Evolutionary conservation across 2,888 invertebrate species (phyloP).

Genomic region (Atherix ibis): DNA sequence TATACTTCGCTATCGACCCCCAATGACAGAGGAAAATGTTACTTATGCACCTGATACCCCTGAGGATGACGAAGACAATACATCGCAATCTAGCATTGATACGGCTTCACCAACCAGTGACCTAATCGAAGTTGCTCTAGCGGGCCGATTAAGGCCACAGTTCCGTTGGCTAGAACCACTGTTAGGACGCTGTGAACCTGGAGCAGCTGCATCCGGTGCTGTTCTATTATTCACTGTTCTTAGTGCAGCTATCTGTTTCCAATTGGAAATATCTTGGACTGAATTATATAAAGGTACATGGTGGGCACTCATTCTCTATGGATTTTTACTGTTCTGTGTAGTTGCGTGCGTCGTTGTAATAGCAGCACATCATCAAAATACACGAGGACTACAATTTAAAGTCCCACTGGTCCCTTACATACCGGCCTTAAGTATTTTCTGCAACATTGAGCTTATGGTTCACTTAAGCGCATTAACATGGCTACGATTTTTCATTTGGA

Average conservation of each 20-base stretch:
- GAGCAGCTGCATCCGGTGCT: slow-evolving; percentile 54
- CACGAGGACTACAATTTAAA: slow-evolving; percentile 51
- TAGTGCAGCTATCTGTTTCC: slow-evolving; percentile 52
- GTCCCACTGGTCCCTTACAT: slow-evolving; percentile 69
- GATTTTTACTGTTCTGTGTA: slow-evolving; percentile 45
- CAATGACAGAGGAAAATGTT: slow-evolving; percentile 36
- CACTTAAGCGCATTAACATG: slow-evolving; percentile 67
- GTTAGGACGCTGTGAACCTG: slow-evolving; percentile 59
- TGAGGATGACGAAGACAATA: slow-evolving; percentile 41
- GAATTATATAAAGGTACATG: slow-evolving; percentile 39
- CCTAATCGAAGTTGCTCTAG: slow-evolving; percentile 42
- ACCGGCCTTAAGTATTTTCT: slow-evolving; percentile 63
- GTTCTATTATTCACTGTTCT: slow-evolving; percentile 52
- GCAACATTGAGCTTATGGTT: slow-evolving; percentile 70
- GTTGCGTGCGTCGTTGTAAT: slow-evolving; percentile 56
- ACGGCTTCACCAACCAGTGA: slow-evolving; percentile 39
- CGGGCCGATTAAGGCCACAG: slow-evolving; percentile 58
- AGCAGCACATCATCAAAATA: slow-evolving; percentile 60
- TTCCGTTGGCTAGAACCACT: slow-evolving; percentile 60
- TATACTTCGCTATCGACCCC: slow-evolving; percentile 62
- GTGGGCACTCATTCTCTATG: slow-evolving; percentile 51
- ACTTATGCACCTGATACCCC: slow-evolving; percentile 37
- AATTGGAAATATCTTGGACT: slow-evolving; percentile 46
- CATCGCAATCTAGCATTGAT: slow-evolving; percentile 45
- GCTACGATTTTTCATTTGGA: slow-evolving; percentile 76